Conservation (phyloP, 2,888 invertebrate genomes). For the Oligia fasciuncula region DNA sequence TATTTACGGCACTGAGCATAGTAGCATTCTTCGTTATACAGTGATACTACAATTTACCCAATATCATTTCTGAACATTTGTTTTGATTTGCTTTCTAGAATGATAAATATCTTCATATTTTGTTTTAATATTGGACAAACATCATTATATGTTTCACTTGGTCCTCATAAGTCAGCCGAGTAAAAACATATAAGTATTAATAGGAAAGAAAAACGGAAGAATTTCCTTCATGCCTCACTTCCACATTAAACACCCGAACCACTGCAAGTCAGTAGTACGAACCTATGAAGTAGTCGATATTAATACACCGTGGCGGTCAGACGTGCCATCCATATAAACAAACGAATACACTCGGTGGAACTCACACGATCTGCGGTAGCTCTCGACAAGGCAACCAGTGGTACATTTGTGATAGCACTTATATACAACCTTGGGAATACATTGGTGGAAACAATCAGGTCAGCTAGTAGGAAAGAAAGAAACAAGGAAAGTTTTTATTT, state of each 20-base stretch:
- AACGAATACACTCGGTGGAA: conserved; percentile 8
- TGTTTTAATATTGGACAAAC: background rate
- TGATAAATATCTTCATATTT: background rate
- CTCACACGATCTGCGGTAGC: conserved; percentile 4
- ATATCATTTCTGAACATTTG: background rate
- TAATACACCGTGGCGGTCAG: conserved; percentile 79
- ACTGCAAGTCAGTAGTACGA: conserved; percentile 68
- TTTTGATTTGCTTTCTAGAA: background rate
- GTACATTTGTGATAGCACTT: background rate
- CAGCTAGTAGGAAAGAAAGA: background rate
- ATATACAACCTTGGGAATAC: background rate
- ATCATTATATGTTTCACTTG: background rate
- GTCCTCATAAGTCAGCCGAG: background rate
- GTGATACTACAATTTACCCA: background rate
- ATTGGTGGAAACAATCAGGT: background rate
- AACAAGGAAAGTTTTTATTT: background rate
- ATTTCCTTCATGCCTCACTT: conserved; percentile 33
- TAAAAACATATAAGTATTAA: too few relatives aligned
- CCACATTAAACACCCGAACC: conserved; percentile 40
- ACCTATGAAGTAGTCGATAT: conserved; percentile 82
- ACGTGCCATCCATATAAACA: conserved; percentile 53
- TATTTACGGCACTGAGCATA: too few relatives aligned
- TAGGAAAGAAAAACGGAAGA: background rate
- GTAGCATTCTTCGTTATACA: background rate
- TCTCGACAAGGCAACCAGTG: background rate